phyloP scores from a whole-genome alignment of 2,113 vertebrate genomes.

The Lepidothrix coronata region DNA sequence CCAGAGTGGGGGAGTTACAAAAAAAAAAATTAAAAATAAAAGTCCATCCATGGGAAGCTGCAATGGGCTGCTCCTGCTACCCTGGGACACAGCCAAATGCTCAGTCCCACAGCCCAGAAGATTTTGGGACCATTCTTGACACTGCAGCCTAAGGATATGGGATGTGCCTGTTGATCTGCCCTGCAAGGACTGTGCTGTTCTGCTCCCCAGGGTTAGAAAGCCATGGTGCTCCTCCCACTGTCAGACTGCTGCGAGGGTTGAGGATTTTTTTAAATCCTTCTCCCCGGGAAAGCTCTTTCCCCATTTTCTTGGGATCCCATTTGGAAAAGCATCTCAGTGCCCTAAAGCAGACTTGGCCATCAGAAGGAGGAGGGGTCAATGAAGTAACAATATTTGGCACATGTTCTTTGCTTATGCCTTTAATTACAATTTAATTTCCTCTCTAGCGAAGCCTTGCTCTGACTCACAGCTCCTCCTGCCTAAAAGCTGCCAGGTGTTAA shows the following conservation, averaged over 20 bases:
- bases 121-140: not conserved
- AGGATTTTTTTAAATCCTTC: not conserved
- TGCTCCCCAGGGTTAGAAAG: not conserved
- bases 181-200: not conserved
- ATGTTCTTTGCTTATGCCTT: not conserved
- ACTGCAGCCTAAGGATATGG: accelerated
- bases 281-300: not conserved
- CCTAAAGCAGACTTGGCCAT: not conserved
- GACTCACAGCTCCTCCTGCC: not conserved
- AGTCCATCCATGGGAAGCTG: not conserved
- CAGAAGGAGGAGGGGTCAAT: not conserved
- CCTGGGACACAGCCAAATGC: not conserved
- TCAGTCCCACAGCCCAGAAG: not conserved
- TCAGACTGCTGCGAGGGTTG: not conserved
- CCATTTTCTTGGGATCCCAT: not conserved
- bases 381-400: not conserved
- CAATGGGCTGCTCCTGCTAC: not conserved
- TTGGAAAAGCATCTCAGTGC: not conserved
- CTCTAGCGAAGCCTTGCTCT: not conserved
- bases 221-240: not conserved
- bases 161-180: not conserved
- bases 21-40: not conserved
- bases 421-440: conserved; percentile 3
- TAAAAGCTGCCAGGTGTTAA: conserved; percentile 1
- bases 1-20: not conserved